Evolutionary conservation across 2,888 invertebrate species (phyloP).

Genomic region (Pandemis corylana): DNA sequence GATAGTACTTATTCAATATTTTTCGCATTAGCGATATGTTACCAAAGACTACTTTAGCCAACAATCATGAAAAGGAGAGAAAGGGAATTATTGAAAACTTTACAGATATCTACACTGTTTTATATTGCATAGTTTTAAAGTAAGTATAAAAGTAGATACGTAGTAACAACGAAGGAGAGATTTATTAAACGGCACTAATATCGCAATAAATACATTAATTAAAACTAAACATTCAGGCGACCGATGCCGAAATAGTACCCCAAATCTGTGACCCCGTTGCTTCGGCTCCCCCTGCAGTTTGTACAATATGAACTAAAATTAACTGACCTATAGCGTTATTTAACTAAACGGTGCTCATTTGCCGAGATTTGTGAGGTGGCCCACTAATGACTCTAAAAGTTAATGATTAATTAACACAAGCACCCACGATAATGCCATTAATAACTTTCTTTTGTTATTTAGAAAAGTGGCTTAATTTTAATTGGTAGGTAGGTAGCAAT

Average conservation of each 20-base stretch:
- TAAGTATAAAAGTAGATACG: no score
- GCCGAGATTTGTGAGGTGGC: slow-evolving; percentile 63
- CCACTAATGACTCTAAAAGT: slow-evolving; percentile 43
- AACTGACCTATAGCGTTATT: slow-evolving; percentile 63
- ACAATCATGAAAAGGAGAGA: no score
- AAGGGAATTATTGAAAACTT: no score
- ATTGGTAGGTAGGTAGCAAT: neutral
- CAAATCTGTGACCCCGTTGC: slow-evolving; percentile 40
- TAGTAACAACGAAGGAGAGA: no score
- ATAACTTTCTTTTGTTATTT: neutral
- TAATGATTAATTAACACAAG: slow-evolving; percentile 10
- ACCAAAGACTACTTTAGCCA: no score
- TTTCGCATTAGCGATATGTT: no score
- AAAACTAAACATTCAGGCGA: slow-evolving; percentile 23
- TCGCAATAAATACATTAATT: slow-evolving; percentile 3
- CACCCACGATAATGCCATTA: neutral
- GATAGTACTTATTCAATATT: no score
- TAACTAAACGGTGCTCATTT: slow-evolving; percentile 68
- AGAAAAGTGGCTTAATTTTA: neutral
- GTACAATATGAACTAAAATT: slow-evolving; percentile 64
- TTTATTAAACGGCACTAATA: no score
- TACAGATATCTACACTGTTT: no score
- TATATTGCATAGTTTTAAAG: no score
- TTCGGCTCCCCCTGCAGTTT: slow-evolving; percentile 48
- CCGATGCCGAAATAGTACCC: slow-evolving; percentile 46